Base-by-base conservation (phyloP, 2,888 invertebrate genomes). In the Holacanthella duospinosa region DNA sequence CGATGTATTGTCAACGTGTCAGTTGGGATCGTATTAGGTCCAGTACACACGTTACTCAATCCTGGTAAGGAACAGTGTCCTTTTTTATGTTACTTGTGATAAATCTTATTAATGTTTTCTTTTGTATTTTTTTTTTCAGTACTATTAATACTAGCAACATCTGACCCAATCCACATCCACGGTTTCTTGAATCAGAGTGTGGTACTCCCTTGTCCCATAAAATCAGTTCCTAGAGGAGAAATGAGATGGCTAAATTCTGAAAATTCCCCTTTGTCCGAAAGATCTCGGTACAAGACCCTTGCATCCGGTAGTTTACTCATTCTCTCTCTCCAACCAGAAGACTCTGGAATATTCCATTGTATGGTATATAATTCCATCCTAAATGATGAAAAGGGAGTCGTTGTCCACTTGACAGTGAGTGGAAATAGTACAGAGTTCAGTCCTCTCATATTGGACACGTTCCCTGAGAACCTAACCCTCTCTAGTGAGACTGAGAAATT, bases 181-280 rank as follows among this genome's bases (percentile, higher is more conserved):
- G 58, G 58, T 4, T 6, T 29, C 12, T 9, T 28, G 12, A 58
- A 21, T n/a, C 58, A 58, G 36, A 58, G 28, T 25, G 43, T 58
- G 21, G 58, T 58, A 6, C 58, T 58, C 12, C 58, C 36, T 24
- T 58, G 58, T 58, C 24, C 27, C 3, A 29, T 58, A 6, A 28
- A 58, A 4, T 58, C 58, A 24, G 36, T 36, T 53, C 60, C 60
- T 26, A 53, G 21, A 29, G 60, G 54, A n/a, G 36, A 53, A 21
- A 29, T 29, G 36, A 53, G 29, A 29, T 58, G 58, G 58, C 9
- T n/a, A 12, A 58, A 28, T 27, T 3, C 48, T 9, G 48, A 48
- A 21, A 48, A 62, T 65, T 65, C 57, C 66, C 68, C 62, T 64
- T 66, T 62, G 59, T 66, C 55, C 59, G 63, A 59, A 62, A 48